Conservation (phyloP, 92 coral and sea anemone species). For the Anthopleura xanthogrammica region DNA sequence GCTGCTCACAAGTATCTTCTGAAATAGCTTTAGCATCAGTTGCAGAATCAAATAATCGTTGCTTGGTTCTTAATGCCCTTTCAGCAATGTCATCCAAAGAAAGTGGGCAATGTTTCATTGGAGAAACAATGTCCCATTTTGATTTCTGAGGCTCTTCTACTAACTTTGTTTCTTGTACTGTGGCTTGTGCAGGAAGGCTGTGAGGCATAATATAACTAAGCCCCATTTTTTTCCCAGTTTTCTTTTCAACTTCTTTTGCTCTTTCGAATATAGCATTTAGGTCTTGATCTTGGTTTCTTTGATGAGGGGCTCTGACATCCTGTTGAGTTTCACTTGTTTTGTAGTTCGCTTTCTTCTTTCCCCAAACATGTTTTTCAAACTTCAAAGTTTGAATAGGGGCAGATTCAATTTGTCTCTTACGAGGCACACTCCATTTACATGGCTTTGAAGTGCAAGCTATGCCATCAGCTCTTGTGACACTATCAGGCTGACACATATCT, state of each 20-base stretch:
- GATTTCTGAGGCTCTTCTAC: constrained; percentile 42
- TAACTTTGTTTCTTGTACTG: background rate
- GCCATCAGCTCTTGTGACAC: constrained; percentile 21
- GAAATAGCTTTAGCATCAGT: background rate
- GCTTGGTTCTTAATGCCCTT: constrained; percentile 43
- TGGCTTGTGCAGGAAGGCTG: constrained; percentile 31
- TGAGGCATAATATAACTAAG: constrained; percentile 56
- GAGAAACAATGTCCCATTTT: constrained; percentile 42
- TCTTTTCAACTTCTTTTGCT: constrained; percentile 47
- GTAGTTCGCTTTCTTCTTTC: constrained; percentile 57
- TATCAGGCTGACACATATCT: background rate
- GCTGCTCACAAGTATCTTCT: background rate
- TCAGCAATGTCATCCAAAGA: background rate
- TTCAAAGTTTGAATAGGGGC: constrained; percentile 32
- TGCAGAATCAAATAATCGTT: constrained; percentile 24
- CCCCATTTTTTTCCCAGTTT: constrained; percentile 60
- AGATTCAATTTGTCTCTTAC: constrained; percentile 52
- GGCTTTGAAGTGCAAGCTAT: constrained; percentile 63
- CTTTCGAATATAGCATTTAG: constrained; percentile 39
- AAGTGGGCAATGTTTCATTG: constrained; percentile 43
- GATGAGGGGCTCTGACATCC: constrained; percentile 17
- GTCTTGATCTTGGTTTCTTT: constrained; percentile 1
- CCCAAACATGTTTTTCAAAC: constrained; percentile 28
- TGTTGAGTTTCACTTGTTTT: constrained; percentile 33
- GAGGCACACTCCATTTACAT: constrained; percentile 53